A percentile compares a stretch with the other conserved stretches of the same genome.
These are phyloP conservation scores for Pangasius krempfi DNA, from an alignment of 2,797 vertebrate genomes.

Conservation along the genomic window DNA sequence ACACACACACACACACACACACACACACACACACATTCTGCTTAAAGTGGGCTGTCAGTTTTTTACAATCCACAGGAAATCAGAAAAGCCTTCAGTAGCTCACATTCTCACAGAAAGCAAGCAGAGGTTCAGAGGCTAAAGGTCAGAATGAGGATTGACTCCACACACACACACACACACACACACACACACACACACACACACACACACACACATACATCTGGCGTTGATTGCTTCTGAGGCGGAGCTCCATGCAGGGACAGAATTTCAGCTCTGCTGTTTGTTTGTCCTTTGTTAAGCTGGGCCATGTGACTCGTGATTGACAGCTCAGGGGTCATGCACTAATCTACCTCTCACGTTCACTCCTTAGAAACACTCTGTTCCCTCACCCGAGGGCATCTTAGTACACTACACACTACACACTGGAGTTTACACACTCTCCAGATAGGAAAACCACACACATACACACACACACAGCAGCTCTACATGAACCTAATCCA, in stretches of 20 bases:
- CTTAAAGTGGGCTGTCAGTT: conserved; percentile 6
- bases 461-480: not conserved
- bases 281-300: conserved; percentile 32
- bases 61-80: conserved; percentile 39
- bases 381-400: conserved; percentile 1
- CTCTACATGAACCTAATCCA: not conserved
- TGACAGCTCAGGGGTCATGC: conserved; percentile 34
- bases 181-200: conserved; percentile 28
- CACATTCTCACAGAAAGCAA: conserved; percentile 37
- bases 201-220: conserved; percentile 15
- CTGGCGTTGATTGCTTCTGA: conserved; percentile 31
- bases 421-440: not conserved
- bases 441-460: not conserved
- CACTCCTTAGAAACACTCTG: conserved; percentile 27
- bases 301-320: conserved; percentile 23
- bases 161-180: conserved; percentile 20
- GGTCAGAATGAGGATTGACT: conserved; percentile 19
- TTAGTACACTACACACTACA: conserved; percentile 2
- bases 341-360: conserved; percentile 33
- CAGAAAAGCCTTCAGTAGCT: conserved; percentile 38
- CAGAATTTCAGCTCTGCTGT: conserved; percentile 19
- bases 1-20: conserved; percentile 17
- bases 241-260: conserved; percentile 1
- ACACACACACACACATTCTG: conserved; percentile 22
- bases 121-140: conserved; percentile 23